Evolutionary conservation across 2,113 vertebrate species (phyloP), one percentile per base, ranked within the genome.

Genomic region (Myiagra hebetior): DNA sequence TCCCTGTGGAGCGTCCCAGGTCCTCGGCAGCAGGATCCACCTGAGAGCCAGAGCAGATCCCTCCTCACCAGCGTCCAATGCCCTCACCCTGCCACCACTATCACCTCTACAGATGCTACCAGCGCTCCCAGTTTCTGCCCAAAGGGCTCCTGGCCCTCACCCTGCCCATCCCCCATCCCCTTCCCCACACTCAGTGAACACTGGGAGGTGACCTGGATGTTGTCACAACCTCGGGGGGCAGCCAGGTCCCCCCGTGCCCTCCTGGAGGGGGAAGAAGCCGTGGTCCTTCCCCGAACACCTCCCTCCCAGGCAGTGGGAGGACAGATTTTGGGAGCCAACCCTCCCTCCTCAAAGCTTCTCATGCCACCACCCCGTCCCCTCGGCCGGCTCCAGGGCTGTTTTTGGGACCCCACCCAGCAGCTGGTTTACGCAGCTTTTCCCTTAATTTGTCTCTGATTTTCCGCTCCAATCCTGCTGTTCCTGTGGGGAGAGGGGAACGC

Each of bases 161-260:
- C 9, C 39, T 68, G 75, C 60, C 46, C 14, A 4, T 15, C 15
- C 46, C 23, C 16, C 20, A 13, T 7, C 42, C 13, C 26, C 8
- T 16, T n/a, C 49, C 33, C 28, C 50, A 50, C 0, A 6, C 60
- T 49, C 47, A 83, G 15, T 21, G 37, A 82, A 68, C 56, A 3
- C 15, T 22, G 3, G 46, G 37, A 77, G 91, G 77, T 16, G 59
- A 93, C 62, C 33, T 30, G 57, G 77, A 93, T 0, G 1, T 49
- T 46, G 28, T 35, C 33, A 4, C 81, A 70, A 47, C 52, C 85
- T 27, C 4, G 1, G 7, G 46, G 19, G 5, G 18, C 33, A n/a
- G 53, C 10, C 4, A 1, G 49, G 30, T 42, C 9, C 14, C 62
- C 41, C 23, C 6, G 0, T 3, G 0, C 31, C 77, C 50, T 42